These are phyloP conservation scores for Rhagoletis pomonella DNA, from an alignment of 1,140 invertebrate species.

Conservation along the genomic window DNA sequence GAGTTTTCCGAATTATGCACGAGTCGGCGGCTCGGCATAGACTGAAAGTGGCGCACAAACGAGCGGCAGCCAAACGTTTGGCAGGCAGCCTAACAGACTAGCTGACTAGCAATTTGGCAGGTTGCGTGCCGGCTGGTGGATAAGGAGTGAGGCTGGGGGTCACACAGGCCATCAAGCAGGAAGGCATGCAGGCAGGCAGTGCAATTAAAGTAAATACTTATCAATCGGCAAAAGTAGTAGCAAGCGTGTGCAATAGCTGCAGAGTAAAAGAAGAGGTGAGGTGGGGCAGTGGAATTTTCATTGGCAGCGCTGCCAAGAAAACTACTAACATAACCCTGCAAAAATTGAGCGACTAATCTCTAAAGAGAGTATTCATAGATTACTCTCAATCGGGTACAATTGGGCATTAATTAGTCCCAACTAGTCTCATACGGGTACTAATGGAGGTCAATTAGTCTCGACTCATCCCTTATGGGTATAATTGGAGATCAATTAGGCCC, in stretches of 20 bases:
- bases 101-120: conserved; percentile 18
- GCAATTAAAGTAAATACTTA: not conserved
- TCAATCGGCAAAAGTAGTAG: conserved; percentile 2
- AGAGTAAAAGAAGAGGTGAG: not conserved
- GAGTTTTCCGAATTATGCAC: conserved; percentile 38
- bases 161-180: too few relatives aligned
- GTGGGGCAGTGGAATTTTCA: not conserved
- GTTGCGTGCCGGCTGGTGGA: not conserved
- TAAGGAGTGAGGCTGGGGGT: too few relatives aligned
- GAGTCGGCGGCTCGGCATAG: conserved; percentile 38
- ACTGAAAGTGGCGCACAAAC: conserved; percentile 40
- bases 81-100: conserved; percentile 20
- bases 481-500: too few relatives aligned
- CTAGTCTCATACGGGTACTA: too few relatives aligned
- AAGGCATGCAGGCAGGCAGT: too few relatives aligned
- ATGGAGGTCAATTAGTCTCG: too few relatives aligned
- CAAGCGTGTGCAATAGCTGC: not conserved
- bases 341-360: too few relatives aligned
- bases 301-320: conserved; percentile 43
- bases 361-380: not conserved
- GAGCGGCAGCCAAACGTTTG: conserved; percentile 6
- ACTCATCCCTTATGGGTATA: too few relatives aligned
- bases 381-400: not conserved
- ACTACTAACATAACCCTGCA: not conserved
- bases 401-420: too few relatives aligned